These are phyloP conservation scores for Crotophaga sulcirostris DNA, from an alignment of 2,113 vertebrate species.

Conservation along the genomic window DNA sequence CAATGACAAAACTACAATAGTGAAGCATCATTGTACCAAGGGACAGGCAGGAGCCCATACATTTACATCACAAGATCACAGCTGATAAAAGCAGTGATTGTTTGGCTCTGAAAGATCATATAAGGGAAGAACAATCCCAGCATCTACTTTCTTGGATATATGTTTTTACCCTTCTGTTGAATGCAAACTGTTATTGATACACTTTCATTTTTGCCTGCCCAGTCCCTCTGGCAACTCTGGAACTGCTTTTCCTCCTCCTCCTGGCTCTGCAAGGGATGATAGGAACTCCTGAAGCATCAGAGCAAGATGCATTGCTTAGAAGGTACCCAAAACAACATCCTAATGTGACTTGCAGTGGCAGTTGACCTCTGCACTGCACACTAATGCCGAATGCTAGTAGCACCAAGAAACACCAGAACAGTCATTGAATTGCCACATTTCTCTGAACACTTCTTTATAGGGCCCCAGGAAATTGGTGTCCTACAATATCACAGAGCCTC, in stretches of 20 bases:
- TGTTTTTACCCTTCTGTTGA: background rate
- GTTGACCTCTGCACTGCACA: background rate
- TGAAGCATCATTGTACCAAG: background rate
- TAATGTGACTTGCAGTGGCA: rapidly evolving
- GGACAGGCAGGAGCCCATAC: background rate
- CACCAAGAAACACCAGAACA: background rate
- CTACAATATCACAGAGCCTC: background rate
- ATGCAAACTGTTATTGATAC: background rate
- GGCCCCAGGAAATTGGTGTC: background rate
- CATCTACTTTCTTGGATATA: background rate
- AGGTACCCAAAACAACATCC: background rate
- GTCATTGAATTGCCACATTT: background rate
- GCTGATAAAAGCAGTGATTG: background rate
- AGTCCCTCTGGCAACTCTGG: background rate
- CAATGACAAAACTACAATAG: background rate
- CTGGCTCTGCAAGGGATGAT: background rate
- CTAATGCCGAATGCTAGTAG: background rate
- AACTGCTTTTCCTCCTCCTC: background rate
- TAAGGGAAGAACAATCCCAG: background rate
- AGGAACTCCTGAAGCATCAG: background rate
- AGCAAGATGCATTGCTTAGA: background rate
- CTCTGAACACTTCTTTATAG: background rate
- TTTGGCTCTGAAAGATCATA: background rate
- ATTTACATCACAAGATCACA: background rate
- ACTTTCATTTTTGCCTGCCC: background rate